Percentiles rank a stretch among this genome's conserved stretches.
Evolutionary conservation across 2,113 vertebrate genomes (phyloP).

Genomic region (Larimichthys crocea): DNA sequence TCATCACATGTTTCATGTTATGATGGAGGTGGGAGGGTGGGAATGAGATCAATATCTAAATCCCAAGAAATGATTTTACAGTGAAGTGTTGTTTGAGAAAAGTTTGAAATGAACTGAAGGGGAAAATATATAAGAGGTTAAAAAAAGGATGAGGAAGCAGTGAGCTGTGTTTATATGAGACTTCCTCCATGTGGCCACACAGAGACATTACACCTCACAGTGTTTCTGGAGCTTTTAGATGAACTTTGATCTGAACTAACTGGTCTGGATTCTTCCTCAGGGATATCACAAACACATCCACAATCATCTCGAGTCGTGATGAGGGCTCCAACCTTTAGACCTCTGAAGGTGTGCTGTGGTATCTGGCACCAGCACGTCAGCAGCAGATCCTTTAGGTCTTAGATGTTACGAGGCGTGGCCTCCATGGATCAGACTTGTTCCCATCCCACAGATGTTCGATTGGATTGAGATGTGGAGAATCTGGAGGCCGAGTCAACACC

Average conservation of each 20-base stretch:
- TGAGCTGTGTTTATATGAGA: not conserved
- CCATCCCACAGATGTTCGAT: no score
- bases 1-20: not conserved
- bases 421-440: no score
- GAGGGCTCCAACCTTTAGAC: no score
- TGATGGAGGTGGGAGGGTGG: not conserved
- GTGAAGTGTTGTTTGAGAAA: not conserved
- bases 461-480: no score
- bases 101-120: not conserved
- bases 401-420: no score
- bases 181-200: slow-evolving; percentile 54
- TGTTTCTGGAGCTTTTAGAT: not conserved
- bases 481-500: no score
- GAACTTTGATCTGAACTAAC: not conserved
- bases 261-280: not conserved
- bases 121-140: not conserved
- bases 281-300: not conserved
- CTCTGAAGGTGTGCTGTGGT: no score
- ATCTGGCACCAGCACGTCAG: no score
- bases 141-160: not conserved
- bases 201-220: slow-evolving; percentile 19
- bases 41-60: slow-evolving; percentile 10
- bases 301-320: not conserved
- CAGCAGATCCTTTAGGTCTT: no score
- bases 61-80: not conserved